Conservation (phyloP, 1,140 invertebrate genomes). For the Lordiphosa mommai region DNA sequence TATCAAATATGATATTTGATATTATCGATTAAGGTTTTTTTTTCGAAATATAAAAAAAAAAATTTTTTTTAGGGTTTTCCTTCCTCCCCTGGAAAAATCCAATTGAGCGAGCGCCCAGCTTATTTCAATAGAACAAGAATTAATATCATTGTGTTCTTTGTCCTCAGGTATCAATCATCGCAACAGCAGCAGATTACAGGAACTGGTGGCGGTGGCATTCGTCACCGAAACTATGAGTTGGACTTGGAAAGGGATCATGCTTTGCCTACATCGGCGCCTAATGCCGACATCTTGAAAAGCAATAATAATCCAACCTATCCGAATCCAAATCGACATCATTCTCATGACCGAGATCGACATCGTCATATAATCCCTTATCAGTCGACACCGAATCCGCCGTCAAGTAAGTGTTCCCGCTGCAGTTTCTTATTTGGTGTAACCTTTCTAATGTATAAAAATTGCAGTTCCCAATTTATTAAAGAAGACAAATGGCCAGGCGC, state of each 20-base stretch:
- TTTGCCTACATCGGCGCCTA: slow-evolving; percentile 85
- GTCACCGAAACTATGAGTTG: slow-evolving; percentile 81
- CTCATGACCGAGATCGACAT: slow-evolving; percentile 67
- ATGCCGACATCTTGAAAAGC: slow-evolving; percentile 86
- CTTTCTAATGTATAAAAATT: too few species aligned
- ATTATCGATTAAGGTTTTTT: too few species aligned
- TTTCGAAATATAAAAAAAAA: too few species aligned
- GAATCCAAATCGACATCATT: slow-evolving; percentile 82
- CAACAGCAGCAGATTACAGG: slow-evolving; percentile 55
- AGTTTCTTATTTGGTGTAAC: too few species aligned
- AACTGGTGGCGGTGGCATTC: slow-evolving; percentile 11
- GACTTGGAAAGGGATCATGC: slow-evolving; percentile 85
- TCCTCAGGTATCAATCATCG: slow-evolving; percentile 55
- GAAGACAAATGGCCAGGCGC: slow-evolving; percentile 76
- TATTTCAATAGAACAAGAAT: too few species aligned
- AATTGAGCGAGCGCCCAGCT: too few species aligned
- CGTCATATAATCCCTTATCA: slow-evolving; percentile 58
- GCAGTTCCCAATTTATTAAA: slow-evolving; percentile 78
- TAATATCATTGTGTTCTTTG: too few species aligned
- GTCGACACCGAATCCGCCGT: slow-evolving; percentile 62
- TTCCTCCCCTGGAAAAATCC: too few species aligned
- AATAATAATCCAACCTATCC: slow-evolving; percentile 86
- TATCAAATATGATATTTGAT: too few species aligned
- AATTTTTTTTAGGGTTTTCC: too few species aligned
- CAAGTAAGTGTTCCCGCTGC: slow-evolving; percentile 74